A percentile compares a stretch with the other conserved stretches of the same genome.
Evolutionary conservation across 2,113 vertebrate species (phyloP).

Genomic region (Brachyistius frenatus): DNA sequence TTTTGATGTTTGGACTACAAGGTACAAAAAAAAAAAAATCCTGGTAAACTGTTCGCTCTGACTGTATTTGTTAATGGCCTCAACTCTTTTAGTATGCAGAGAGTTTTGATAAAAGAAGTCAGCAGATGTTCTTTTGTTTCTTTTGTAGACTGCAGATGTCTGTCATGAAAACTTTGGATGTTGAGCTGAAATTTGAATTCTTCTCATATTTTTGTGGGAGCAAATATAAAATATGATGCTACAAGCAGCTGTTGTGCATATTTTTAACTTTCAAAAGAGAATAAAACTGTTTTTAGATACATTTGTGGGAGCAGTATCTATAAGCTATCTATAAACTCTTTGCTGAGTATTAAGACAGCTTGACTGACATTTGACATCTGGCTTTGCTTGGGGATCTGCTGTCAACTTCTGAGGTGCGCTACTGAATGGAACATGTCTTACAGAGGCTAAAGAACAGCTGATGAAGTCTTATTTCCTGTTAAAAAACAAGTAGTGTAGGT

Average conservation of each 20-base stretch:
- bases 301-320: slow-evolving; percentile 2
- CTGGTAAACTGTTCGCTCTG: slow-evolving; percentile 6
- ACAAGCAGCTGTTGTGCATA: neutral
- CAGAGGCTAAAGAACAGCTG: neutral
- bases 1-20: slow-evolving; percentile 48
- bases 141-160: slow-evolving; percentile 40
- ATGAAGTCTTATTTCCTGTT: neutral
- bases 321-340: neutral
- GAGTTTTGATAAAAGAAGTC: slow-evolving; percentile 20
- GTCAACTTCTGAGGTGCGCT: neutral
- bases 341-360: neutral
- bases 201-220: too few species aligned
- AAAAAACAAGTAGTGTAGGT: neutral
- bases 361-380: slow-evolving; percentile 16
- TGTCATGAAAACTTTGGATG: slow-evolving; percentile 6
- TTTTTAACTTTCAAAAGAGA: neutral
- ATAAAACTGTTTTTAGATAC: neutral
- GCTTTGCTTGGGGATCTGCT: neutral
- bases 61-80: slow-evolving; percentile 21
- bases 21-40: slow-evolving; percentile 1
- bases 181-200: neutral
- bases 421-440: neutral
- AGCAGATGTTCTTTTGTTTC: slow-evolving; percentile 42
- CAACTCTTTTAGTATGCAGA: slow-evolving; percentile 27
- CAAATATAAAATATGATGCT: neutral